These are phyloP conservation scores for Aramus guarauna DNA, from an alignment of 2,113 vertebrate species.

Conservation along the genomic window DNA sequence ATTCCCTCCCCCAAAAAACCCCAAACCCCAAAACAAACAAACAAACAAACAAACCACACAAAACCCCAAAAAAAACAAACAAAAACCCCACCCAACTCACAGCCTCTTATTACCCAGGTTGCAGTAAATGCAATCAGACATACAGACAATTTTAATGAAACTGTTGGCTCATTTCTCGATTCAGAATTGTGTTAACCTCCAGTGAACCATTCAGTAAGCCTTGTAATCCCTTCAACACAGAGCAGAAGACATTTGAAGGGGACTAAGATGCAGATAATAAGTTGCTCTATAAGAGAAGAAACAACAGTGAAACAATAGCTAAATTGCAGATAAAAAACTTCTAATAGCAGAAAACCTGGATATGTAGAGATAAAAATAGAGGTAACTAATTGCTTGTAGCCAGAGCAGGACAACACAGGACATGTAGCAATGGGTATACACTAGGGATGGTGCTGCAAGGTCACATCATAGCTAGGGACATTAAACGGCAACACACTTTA, in stretches of 20 bases:
- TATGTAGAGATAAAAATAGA: background rate
- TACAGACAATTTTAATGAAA: background rate
- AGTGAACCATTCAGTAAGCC: background rate
- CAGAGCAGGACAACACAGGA: background rate
- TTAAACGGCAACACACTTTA: background rate
- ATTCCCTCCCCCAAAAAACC: background rate
- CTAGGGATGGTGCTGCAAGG: background rate
- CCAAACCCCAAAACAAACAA: background rate
- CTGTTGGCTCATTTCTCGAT: background rate
- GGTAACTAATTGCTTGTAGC: background rate
- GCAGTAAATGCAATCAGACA: background rate
- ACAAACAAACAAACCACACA: background rate
- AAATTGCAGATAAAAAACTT: background rate
- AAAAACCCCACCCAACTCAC: no score
- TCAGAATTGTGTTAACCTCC: background rate
- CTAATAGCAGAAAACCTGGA: background rate
- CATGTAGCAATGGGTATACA: rapidly evolving
- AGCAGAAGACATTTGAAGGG: background rate
- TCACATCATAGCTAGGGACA: background rate
- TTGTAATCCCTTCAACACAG: background rate
- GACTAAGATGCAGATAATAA: background rate
- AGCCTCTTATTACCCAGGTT: background rate
- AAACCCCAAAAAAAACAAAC: no score
- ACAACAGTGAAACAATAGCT: background rate
- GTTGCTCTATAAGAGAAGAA: background rate